Percentiles rank a stretch among this genome's conserved stretches.
Conservation (phyloP, 2,797 vertebrate genomes). For the Percopsis omiscomaycus region DNA sequence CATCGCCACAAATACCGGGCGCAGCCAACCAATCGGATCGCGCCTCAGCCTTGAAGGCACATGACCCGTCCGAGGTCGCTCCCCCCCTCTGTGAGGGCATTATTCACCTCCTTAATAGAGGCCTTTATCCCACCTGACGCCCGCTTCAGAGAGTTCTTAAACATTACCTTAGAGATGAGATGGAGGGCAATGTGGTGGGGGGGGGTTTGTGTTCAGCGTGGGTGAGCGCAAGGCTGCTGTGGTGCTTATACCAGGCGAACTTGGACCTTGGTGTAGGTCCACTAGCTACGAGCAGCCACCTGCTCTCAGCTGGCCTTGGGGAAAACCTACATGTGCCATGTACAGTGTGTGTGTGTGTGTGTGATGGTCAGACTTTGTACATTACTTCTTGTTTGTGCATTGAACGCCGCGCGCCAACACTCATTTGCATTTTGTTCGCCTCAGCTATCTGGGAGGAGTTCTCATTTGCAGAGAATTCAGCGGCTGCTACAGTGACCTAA, state of each 20-base stretch:
- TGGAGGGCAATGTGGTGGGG: conserved; percentile 29
- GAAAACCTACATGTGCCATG: conserved; percentile 26
- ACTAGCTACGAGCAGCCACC: conserved; percentile 24
- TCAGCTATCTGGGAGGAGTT: conserved; percentile 17
- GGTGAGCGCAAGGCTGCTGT: conserved; percentile 60
- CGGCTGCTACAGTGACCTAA: too few species aligned
- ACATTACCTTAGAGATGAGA: conserved; percentile 52
- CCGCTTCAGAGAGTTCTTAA: conserved; percentile 41
- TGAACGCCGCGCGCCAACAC: background rate
- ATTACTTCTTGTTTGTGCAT: too few species aligned
- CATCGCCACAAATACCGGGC: conserved; percentile 8
- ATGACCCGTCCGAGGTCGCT: conserved; percentile 52
- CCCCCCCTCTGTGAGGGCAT: conserved; percentile 39
- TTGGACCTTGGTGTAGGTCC: conserved; percentile 17
- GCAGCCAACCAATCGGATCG: conserved; percentile 35
- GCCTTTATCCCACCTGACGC: conserved; percentile 60
- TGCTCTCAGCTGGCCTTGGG: conserved; percentile 59
- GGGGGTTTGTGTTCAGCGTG: conserved; percentile 49
- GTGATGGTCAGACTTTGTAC: background rate
- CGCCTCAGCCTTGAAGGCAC: conserved; percentile 28
- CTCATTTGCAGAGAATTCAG: conserved; percentile 42
- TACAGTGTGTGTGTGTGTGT: conserved; percentile 20
- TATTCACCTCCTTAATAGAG: conserved; percentile 63
- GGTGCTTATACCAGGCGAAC: conserved; percentile 57
- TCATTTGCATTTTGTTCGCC: conserved; percentile 44